A percentile compares a stretch with the other conserved stretches of the same genome.
Conservation (phyloP, 2,113 vertebrate species). For the Martes martes region DNA sequence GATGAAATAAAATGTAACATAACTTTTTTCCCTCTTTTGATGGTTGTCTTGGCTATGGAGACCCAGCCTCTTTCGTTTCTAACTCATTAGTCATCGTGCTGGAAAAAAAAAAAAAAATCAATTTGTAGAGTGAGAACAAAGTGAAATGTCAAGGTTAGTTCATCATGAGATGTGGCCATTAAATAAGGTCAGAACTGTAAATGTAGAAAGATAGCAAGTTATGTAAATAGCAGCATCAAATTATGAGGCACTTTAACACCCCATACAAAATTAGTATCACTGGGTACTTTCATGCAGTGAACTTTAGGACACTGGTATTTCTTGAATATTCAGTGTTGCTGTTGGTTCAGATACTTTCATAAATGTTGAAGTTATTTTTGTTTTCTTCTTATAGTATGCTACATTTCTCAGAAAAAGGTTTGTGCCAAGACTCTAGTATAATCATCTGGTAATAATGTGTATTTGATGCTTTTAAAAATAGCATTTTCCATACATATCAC, state of each 20-base stretch:
- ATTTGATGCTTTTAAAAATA: constrained; percentile 66
- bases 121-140: background rate
- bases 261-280: background rate
- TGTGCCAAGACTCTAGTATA: constrained; percentile 43
- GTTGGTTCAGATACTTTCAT: constrained; percentile 25
- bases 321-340: background rate
- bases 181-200: background rate
- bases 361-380: constrained; percentile 48
- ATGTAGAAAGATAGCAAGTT: background rate
- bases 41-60: background rate
- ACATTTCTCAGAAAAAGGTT: constrained; percentile 33
- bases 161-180: background rate
- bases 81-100: background rate
- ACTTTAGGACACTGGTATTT: background rate
- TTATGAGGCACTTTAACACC: background rate
- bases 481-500: constrained; percentile 15
- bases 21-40: background rate
- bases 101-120: background rate
- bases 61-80: background rate
- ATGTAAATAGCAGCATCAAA: background rate
- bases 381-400: constrained; percentile 16
- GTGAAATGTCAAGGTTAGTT: background rate
- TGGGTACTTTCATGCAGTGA: background rate
- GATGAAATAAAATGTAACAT: background rate
- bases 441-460: constrained; percentile 65